Percentiles rank a stretch among this genome's conserved stretches.
These are phyloP conservation scores for Latheticus oryzae DNA, from an alignment of 2,888 invertebrate species.

Conservation along the genomic window DNA sequence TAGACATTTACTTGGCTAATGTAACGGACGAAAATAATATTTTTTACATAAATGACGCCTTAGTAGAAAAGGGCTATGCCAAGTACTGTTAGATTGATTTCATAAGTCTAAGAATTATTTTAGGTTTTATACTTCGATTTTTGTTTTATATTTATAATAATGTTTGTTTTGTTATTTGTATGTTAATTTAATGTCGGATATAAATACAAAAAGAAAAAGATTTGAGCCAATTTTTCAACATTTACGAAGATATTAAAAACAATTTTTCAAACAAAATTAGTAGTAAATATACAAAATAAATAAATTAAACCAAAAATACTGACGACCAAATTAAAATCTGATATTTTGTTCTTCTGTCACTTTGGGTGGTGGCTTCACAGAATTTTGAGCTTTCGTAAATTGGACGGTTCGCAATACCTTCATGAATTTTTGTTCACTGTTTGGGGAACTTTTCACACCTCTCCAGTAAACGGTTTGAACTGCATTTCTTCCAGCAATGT, in stretches of 20 bases:
- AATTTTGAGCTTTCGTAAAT: conserved; percentile 48
- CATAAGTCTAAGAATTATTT: too few relatives aligned
- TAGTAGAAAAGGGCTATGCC: conserved; percentile 14
- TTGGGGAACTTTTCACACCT: conserved; percentile 62
- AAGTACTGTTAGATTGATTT: neutral
- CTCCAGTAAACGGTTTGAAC: conserved; percentile 84
- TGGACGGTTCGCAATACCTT: conserved; percentile 61
- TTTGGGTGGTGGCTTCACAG: conserved; percentile 11
- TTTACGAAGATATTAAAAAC: too few relatives aligned
- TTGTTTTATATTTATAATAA: too few relatives aligned
- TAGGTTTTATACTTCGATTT: too few relatives aligned
- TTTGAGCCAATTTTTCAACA: too few relatives aligned
- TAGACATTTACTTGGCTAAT: conserved; percentile 23
- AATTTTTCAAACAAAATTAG: too few relatives aligned
- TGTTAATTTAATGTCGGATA: too few relatives aligned
- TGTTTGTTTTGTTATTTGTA: too few relatives aligned
- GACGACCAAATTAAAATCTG: conserved; percentile 10
- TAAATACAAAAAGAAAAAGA: too few relatives aligned
- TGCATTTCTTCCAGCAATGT: conserved; percentile 79
- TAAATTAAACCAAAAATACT: conserved; percentile 6
- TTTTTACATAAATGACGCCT: conserved; percentile 12
- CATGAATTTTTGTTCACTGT: conserved; percentile 53
- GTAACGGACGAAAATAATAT: conserved; percentile 7
- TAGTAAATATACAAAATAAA: conserved; percentile 4
- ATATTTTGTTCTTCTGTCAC: conserved; percentile 36